Conservation (phyloP, 2,797 vertebrate genomes). For the Cercopithecus hamlyni region DNA sequence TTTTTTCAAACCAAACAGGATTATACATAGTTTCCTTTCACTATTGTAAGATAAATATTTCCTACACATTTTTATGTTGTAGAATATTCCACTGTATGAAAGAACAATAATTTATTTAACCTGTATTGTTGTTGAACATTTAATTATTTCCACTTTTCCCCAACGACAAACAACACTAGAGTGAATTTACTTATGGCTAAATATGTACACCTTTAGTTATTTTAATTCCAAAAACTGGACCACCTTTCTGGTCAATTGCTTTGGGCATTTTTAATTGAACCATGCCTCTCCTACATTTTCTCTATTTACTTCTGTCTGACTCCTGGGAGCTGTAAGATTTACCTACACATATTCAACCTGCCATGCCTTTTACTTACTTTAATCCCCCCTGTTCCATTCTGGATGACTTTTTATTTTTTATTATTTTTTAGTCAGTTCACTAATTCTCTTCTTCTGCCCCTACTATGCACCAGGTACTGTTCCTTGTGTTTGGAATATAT, state of each 20-base stretch:
- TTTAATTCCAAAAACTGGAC: not conserved
- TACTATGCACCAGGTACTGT: not conserved
- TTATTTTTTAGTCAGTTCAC: not conserved
- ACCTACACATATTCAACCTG: not conserved
- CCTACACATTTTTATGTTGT: not conserved
- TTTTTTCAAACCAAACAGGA: not conserved
- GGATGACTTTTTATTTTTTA: not conserved
- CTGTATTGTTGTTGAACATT: not conserved
- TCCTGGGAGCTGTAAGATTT: not conserved
- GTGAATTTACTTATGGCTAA: not conserved
- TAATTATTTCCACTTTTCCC: not conserved
- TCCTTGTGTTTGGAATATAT: not conserved
- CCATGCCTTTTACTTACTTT: not conserved
- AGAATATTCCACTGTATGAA: not conserved
- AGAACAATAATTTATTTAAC: conserved; percentile 26
- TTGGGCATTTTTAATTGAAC: not conserved
- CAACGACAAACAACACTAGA: not conserved
- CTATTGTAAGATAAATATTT: conserved; percentile 18
- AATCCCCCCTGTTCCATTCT: not conserved
- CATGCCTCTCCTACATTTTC: not conserved
- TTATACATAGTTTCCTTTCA: not conserved
- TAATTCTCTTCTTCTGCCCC: not conserved
- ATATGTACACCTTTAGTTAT: not conserved
- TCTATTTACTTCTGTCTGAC: not conserved
- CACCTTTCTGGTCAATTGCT: not conserved